Evolutionary conservation across 2,888 invertebrate genomes (phyloP).

Genomic region (Callinectes sapidus): DNA sequence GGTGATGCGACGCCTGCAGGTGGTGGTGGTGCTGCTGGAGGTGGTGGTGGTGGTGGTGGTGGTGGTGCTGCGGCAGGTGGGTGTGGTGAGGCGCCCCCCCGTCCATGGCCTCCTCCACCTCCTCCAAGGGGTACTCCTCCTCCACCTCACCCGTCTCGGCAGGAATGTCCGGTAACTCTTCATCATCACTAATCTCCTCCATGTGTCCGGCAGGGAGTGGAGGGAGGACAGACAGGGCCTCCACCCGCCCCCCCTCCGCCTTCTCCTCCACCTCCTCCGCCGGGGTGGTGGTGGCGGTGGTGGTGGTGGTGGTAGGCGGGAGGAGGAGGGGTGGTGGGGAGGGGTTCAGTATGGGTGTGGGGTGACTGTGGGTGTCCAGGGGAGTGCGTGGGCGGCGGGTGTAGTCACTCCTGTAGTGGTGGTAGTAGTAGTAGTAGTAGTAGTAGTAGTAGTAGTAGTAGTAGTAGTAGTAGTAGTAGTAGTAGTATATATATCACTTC

Average conservation of each 20-base stretch:
- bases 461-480: not conserved
- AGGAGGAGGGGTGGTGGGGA: constrained; percentile 1
- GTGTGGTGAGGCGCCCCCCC: constrained; percentile 14
- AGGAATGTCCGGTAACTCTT: constrained; percentile 74
- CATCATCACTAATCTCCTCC: constrained; percentile 77
- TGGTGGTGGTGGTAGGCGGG: not conserved
- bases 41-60: not conserved
- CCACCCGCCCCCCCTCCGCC: not conserved
- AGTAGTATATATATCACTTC: too few relatives aligned
- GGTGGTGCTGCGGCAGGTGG: not conserved
- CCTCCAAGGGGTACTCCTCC: constrained; percentile 63
- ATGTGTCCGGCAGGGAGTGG: constrained; percentile 74
- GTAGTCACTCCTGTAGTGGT: not conserved
- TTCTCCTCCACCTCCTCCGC: not conserved
- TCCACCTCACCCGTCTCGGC: constrained; percentile 58
- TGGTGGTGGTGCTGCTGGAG: not conserved
- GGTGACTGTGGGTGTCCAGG: constrained; percentile 35
- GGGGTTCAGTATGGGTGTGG: not conserved
- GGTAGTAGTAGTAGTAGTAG: not conserved
- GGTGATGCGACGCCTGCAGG: not conserved
- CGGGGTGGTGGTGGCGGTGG: not conserved
- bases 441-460: not conserved
- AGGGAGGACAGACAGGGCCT: constrained; percentile 32
- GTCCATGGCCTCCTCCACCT: constrained; percentile 48
- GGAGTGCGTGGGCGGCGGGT: constrained; percentile 62